These are phyloP conservation scores for Hirtodrosophila trivittata DNA, from an alignment of 2,888 invertebrate species.

Conservation along the genomic window DNA sequence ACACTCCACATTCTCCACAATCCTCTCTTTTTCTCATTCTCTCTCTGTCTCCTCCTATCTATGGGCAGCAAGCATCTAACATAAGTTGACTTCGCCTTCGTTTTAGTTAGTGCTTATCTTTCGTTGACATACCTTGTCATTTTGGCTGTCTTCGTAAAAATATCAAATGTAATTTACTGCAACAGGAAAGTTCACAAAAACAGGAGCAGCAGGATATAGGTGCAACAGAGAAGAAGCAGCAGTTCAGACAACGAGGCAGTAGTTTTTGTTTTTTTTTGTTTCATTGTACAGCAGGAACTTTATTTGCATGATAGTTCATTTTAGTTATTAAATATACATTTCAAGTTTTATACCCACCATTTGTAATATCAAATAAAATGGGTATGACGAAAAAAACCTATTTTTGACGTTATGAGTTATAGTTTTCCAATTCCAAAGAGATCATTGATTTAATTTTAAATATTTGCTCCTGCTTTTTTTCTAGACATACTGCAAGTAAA, in stretches of 20 bases:
- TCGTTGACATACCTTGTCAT: slow-evolving; percentile 76
- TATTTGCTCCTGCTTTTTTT: too few relatives aligned
- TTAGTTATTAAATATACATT: slow-evolving; percentile 16
- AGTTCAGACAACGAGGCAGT: slow-evolving; percentile 4
- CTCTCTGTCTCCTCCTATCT: background rate
- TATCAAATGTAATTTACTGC: slow-evolving; percentile 71
- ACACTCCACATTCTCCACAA: slow-evolving; percentile 21
- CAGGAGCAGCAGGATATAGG: slow-evolving; percentile 4
- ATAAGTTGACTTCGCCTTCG: slow-evolving; percentile 18
- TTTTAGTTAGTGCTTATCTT: slow-evolving; percentile 65
- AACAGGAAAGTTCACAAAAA: slow-evolving; percentile 34
- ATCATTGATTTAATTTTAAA: too few relatives aligned
- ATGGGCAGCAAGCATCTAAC: slow-evolving; percentile 5
- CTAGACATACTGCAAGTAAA: too few relatives aligned
- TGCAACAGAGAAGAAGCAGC: background rate
- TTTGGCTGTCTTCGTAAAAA: slow-evolving; percentile 68
- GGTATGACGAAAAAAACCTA: too few relatives aligned
- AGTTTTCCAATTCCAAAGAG: too few relatives aligned
- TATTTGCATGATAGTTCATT: slow-evolving; percentile 40
- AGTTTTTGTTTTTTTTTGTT: slow-evolving; percentile 31
- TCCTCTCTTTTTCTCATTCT: slow-evolving; percentile 7
- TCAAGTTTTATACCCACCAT: too few relatives aligned
- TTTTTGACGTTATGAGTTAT: too few relatives aligned
- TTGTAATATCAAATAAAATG: slow-evolving; percentile 2
- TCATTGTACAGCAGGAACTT: slow-evolving; percentile 29